phyloP scores from a whole-genome alignment of 2,888 invertebrate genomes.

The Ernsta delagoae region DNA sequence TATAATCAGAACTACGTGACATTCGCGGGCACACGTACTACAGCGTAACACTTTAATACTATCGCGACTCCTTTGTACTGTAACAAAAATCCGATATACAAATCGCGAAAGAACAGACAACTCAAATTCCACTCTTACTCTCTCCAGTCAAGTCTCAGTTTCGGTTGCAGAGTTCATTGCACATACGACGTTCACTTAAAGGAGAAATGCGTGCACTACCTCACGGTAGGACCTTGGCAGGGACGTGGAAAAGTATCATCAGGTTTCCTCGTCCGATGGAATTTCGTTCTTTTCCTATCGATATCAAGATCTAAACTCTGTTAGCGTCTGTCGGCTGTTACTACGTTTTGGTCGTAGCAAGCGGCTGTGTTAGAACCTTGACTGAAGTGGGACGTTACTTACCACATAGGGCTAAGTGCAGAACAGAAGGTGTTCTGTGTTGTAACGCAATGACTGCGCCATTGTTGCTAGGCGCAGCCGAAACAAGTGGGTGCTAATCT shows the following conservation, averaged over 20 bases:
- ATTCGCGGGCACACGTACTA: conserved; percentile 53
- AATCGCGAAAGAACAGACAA: background rate
- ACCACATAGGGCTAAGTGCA: conserved; percentile 78
- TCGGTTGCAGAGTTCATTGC: conserved; percentile 33
- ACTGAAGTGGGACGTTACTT: conserved; percentile 78
- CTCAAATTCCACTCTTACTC: background rate
- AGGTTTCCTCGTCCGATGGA: conserved; percentile 45
- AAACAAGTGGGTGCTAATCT: conserved; percentile 35
- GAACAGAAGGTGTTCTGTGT: conserved; percentile 70
- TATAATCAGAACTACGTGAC: conserved; percentile 59
- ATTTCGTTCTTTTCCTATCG: conserved; percentile 38
- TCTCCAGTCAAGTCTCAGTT: conserved; percentile 15
- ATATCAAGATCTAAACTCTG: conserved; percentile 42
- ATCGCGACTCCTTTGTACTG: conserved; percentile 30
- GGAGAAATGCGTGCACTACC: conserved; percentile 68
- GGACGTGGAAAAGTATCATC: conserved; percentile 74
- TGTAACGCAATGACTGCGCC: conserved; percentile 59
- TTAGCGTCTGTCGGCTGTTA: conserved; percentile 42
- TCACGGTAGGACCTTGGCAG: conserved; percentile 65
- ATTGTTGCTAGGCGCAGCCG: conserved; percentile 46
- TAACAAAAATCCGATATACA: conserved; percentile 20
- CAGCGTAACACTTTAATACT: conserved; percentile 39
- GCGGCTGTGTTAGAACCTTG: conserved; percentile 74
- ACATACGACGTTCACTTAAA: conserved; percentile 54
- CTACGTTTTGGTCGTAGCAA: conserved; percentile 44